Conservation (phyloP, 2,113 vertebrate genomes). For the Gopherus flavomarginatus region DNA sequence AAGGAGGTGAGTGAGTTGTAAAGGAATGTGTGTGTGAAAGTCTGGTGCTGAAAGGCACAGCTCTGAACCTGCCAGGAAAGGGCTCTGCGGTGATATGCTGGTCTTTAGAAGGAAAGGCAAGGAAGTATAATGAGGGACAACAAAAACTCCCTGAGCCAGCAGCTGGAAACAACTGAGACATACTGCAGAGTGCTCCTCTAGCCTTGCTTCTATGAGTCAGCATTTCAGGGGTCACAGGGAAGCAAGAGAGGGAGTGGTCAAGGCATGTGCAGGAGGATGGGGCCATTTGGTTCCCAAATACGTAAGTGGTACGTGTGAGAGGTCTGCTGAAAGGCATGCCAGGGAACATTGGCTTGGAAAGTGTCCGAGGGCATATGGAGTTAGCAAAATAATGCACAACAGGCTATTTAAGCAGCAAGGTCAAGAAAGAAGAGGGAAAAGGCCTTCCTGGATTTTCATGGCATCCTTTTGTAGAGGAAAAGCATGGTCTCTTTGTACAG, state of each 20-base stretch:
- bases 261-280: not conserved
- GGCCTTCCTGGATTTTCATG: not conserved
- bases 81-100: not conserved
- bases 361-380: not conserved
- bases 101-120: not conserved
- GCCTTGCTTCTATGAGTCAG: not conserved
- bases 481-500: rapidly evolving
- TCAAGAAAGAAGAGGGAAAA: not conserved
- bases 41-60: not conserved
- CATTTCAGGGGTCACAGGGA: not conserved
- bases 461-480: not conserved
- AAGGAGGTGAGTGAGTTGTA: rapidly evolving
- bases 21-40: rapidly evolving
- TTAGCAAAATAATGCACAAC: not conserved
- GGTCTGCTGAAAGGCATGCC: rapidly evolving
- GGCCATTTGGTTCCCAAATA: not conserved
- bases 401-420: not conserved
- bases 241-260: not conserved
- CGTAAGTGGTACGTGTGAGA: not conserved
- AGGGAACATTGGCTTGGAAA: not conserved
- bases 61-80: not conserved
- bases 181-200: not conserved
- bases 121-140: not conserved
- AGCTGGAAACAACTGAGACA: not conserved
- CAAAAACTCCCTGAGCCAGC: not conserved